Evolutionary conservation across 2,113 vertebrate species (phyloP).

Genomic region (Toxotes chatareus): DNA sequence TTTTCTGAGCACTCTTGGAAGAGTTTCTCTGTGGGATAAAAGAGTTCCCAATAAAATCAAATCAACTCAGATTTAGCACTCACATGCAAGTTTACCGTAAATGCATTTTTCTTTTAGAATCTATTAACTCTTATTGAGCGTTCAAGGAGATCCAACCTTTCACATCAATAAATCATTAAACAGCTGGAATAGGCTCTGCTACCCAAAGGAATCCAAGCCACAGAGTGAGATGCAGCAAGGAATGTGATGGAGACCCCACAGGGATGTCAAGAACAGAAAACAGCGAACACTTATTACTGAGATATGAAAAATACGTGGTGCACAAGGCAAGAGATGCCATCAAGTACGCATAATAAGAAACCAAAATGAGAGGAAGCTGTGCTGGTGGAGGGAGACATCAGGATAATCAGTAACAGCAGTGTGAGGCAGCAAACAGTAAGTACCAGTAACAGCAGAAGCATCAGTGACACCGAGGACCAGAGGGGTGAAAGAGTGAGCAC

Average conservation of each 20-base stretch:
- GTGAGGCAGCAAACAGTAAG: constrained; percentile 14
- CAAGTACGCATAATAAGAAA: constrained; percentile 27
- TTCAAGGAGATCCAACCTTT: constrained; percentile 14
- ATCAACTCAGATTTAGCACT: background rate
- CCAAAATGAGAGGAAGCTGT: constrained; percentile 22
- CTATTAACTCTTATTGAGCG: background rate
- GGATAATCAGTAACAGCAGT: constrained; percentile 47
- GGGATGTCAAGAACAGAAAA: constrained; percentile 13
- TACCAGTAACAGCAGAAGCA: constrained; percentile 19
- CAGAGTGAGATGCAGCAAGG: background rate
- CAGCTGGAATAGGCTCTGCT: constrained; percentile 14
- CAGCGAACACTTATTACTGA: constrained; percentile 16
- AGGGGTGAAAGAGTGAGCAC: constrained; percentile 9
- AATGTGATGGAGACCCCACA: constrained; percentile 18
- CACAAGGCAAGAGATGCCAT: constrained; percentile 33
- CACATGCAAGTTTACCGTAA: background rate
- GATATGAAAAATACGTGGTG: constrained; percentile 21
- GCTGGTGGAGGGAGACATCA: constrained; percentile 18
- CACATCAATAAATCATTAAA: constrained; percentile 19
- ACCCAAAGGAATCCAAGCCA: constrained; percentile 5
- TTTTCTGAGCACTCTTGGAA: background rate
- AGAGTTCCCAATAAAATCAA: constrained; percentile 6
- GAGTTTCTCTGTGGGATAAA: background rate
- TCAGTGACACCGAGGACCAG: constrained; percentile 22
- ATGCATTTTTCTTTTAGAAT: background rate